Evolutionary conservation across 2,113 vertebrate genomes (phyloP).

Genomic region (Poeciliopsis turrubarensis): DNA sequence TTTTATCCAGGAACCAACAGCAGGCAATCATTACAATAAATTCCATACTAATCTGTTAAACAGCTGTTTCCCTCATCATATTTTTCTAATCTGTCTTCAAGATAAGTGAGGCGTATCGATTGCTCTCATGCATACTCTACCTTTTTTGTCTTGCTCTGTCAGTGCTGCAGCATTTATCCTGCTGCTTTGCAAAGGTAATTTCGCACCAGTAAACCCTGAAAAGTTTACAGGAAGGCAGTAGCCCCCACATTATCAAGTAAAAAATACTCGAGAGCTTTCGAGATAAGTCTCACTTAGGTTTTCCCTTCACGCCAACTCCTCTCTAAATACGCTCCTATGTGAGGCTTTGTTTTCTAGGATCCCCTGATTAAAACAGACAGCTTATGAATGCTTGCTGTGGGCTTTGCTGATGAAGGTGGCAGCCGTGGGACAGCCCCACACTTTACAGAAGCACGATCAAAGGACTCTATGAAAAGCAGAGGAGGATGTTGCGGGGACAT

Average conservation of each 20-base stretch:
- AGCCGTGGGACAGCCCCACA: slow-evolving; percentile 57
- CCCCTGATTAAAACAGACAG: slow-evolving; percentile 29
- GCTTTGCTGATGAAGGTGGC: slow-evolving; percentile 46
- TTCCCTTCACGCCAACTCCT: slow-evolving; percentile 24
- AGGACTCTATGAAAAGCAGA: slow-evolving; percentile 13
- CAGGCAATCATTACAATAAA: slow-evolving; percentile 25
- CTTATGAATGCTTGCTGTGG: slow-evolving; percentile 38
- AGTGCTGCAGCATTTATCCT: slow-evolving; percentile 7
- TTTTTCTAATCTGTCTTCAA: neutral
- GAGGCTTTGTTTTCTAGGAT: slow-evolving; percentile 46
- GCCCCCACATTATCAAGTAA: slow-evolving; percentile 16
- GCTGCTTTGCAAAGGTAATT: slow-evolving; percentile 3
- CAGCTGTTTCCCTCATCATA: slow-evolving; percentile 1
- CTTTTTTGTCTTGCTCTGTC: slow-evolving; percentile 14
- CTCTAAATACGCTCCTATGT: slow-evolving; percentile 17
- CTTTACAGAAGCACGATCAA: slow-evolving; percentile 50
- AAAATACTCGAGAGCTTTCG: slow-evolving; percentile 33
- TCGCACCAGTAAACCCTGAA: slow-evolving; percentile 22
- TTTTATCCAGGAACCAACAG: slow-evolving; percentile 5
- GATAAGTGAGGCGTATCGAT: slow-evolving; percentile 15
- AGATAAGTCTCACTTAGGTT: slow-evolving; percentile 39
- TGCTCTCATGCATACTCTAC: neutral
- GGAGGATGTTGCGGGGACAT: slow-evolving; percentile 48
- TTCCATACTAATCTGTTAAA: slow-evolving; percentile 36
- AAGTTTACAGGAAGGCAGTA: slow-evolving; percentile 41